Evolutionary conservation across 1,140 invertebrate species (phyloP), one percentile per base, ranked within the genome.

Genomic region (Thaumatotibia leucotreta): DNA sequence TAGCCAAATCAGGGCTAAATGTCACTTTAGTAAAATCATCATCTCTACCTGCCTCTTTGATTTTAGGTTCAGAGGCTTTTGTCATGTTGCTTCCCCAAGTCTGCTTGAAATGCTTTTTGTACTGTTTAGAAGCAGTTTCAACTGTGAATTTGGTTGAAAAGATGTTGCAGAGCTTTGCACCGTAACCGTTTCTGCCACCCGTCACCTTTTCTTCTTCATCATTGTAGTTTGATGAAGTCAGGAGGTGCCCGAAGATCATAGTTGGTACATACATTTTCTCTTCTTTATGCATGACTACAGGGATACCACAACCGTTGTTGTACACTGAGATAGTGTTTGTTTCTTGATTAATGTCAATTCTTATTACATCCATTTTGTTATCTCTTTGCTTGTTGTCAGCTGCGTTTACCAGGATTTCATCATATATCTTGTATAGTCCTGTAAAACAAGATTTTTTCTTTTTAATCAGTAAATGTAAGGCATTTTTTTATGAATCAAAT

Each of bases 231-330:
- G 98, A 99, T 1, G 98, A 99, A 39, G 99, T 99, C 58, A 99
- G 91, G 14, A 99, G 91, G 91, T 99, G 98, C 20, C 99, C 99
- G 91, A 99, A 99, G 74, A 99, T 99, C 96, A 99, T 97, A 0
- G 99, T 99, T 0, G 99, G 99, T 2, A 99, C 98, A 93, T 94
- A 99, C 97, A 99, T 98, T 75, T 99, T 99, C 86, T 99, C 98
- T 22, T 97, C 96, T 84, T 99, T 98, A 77, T 99, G 99, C 92
- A 98, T 95, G 0, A 97, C 97, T 4, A 99, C 98, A 1, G 99
- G 99, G 80, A 99, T 99, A 70, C 99, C 99, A 91, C 97, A 94
- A 0, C 99, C 99, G 92, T 99, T 99, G 86, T 99, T 99, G 94
- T 96, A 99, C 65, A 99, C 94, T 4, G 96, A 96, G 73, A 99